These are phyloP conservation scores for Ophioninae sp. DNA, from an alignment of 2,888 invertebrate species.

Conservation along the genomic window DNA sequence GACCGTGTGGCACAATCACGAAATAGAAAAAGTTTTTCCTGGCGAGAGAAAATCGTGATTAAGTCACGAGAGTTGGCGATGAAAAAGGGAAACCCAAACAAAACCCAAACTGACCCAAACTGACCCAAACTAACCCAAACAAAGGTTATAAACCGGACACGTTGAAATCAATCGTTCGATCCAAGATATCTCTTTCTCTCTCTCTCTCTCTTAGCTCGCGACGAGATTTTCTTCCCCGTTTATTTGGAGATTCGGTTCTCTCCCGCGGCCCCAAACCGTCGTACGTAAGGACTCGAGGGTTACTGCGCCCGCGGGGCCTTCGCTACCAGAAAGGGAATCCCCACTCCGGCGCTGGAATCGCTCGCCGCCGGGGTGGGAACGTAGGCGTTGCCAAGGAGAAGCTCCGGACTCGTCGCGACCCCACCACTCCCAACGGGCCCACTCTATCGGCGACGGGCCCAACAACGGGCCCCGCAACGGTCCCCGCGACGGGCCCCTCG, in stretches of 20 bases:
- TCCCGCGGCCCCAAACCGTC: slow-evolving; percentile 76
- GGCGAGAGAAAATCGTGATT: slow-evolving; percentile 17
- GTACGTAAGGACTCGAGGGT: slow-evolving; percentile 80
- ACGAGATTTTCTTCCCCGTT: slow-evolving; percentile 27
- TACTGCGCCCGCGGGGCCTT: slow-evolving; percentile 81
- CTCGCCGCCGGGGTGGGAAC: slow-evolving; percentile 62
- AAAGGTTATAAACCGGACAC: background rate
- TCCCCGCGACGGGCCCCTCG: slow-evolving; percentile 23
- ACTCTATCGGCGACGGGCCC: slow-evolving; percentile 19
- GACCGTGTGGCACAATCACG: slow-evolving; percentile 34
- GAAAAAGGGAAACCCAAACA: background rate
- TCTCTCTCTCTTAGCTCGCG: slow-evolving; percentile 13
- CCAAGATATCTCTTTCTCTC: slow-evolving; percentile 6
- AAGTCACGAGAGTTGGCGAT: background rate
- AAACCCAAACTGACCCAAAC: no score
- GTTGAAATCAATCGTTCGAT: background rate
- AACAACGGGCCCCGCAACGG: slow-evolving; percentile 53
- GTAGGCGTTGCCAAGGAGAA: slow-evolving; percentile 66
- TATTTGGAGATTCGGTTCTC: slow-evolving; percentile 52
- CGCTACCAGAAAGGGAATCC: slow-evolving; percentile 76
- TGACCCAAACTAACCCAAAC: no score
- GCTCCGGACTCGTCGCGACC: slow-evolving; percentile 41
- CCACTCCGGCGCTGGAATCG: slow-evolving; percentile 52
- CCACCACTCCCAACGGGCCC: slow-evolving; percentile 52
- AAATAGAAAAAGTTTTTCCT: slow-evolving; percentile 17